Base-by-base conservation (phyloP, 37 sponge, comb jelly and placozoan species). In the Halisarca cf. caerulea region DNA sequence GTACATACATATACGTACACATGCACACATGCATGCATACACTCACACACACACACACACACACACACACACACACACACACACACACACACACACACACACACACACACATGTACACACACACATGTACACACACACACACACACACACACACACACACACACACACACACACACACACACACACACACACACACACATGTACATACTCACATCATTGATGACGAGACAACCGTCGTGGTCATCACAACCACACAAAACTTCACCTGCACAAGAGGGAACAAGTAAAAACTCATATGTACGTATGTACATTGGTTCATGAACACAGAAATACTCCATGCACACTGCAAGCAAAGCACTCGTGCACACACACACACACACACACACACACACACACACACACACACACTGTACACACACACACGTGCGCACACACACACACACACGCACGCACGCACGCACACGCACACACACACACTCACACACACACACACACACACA, bases 171-270 rank as follows among this genome's bases (percentile, higher is more conserved):
- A 55, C 58, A 47, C n/a, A n/a, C n/a, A n/a, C n/a, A n/a, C n/a
- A n/a, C n/a, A n/a, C n/a, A n/a, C n/a, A n/a, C n/a, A n/a, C n/a
- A n/a, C n/a, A n/a, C n/a, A n/a, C n/a, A 17, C 17, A 17, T 62
- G 15, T 5, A 5, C 6, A 62, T 18, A 37, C 62, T 51, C 54
- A 85, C 78, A 25, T 93, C 85, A 57, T 93, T 93, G 71, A 89
- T 58, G 11, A 93, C 74, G n/a, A 87, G 86, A 7, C 90, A 57
- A 0, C 93, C 93, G 55, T 80, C 42, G 54, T 93, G 93, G 41
- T 89, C 88, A 20, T 84, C 23, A 80, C 93, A 93, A 33, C 88
- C 87, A 87, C 93, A 93, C 28, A 87, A 60, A 1, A 93, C 88
- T 71, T 93, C 93, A 81, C 90, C 93, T 93, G 82, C 8, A 47